Evolutionary conservation across 2,888 invertebrate species (phyloP).

Genomic region (Peribatodes rhomboidaria): DNA sequence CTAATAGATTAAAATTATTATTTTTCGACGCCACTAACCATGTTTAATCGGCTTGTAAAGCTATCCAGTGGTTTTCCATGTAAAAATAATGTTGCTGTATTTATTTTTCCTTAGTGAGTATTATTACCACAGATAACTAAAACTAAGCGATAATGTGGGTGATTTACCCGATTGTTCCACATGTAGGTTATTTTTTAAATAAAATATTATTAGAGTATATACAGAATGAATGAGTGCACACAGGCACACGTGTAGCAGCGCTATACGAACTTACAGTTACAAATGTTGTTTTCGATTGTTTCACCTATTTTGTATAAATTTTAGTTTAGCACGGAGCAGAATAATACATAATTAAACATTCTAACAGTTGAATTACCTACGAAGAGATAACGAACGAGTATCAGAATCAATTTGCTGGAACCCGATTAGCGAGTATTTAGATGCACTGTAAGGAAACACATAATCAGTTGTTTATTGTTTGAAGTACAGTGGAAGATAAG

Average conservation of each 20-base stretch:
- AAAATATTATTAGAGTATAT: no score
- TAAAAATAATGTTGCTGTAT: neutral
- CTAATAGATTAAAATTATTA: slow-evolving; percentile 3
- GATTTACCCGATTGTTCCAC: neutral
- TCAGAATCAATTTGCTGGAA: neutral
- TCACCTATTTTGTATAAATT: no score
- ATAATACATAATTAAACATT: neutral
- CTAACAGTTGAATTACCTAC: neutral
- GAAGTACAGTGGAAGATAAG: slow-evolving; percentile 15
- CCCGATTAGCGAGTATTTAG: neutral
- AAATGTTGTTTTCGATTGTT: no score
- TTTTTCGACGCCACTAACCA: neutral
- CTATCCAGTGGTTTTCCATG: no score
- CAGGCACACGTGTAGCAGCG: no score
- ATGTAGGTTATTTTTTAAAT: neutral
- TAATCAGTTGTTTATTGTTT: slow-evolving; percentile 24
- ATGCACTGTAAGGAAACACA: slow-evolving; percentile 6
- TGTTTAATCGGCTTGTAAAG: neutral
- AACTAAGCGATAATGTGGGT: neutral
- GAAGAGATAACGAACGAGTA: neutral
- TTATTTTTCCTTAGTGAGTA: neutral
- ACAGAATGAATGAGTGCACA: no score
- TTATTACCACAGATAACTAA: neutral
- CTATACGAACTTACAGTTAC: no score
- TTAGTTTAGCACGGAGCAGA: no score